Percentiles rank a stretch among this genome's conserved stretches.
phyloP scores from a whole-genome alignment of 2,797 vertebrate genomes.

The Malacoctenus gilli region DNA sequence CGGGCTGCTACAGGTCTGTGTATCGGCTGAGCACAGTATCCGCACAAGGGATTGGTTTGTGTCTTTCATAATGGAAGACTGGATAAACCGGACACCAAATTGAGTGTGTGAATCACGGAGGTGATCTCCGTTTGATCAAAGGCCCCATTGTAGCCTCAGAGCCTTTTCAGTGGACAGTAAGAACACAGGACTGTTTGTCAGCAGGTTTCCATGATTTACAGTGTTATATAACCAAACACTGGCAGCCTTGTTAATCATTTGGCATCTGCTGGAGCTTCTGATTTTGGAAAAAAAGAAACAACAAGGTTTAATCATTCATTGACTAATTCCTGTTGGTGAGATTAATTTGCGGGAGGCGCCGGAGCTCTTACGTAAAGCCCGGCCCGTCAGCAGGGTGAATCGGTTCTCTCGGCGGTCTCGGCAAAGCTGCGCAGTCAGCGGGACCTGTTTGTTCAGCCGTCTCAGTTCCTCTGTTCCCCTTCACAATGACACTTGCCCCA shows the following conservation, averaged over 20 bases:
- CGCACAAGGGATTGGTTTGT: no score
- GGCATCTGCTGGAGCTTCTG: not conserved
- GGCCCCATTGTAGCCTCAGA: no score
- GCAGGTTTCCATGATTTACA: not conserved
- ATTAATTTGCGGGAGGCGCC: not conserved
- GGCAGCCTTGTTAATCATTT: conserved; percentile 24
- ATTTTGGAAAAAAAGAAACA: not conserved
- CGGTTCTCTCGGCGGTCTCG: conserved; percentile 1
- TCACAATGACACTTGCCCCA: conserved; percentile 26
- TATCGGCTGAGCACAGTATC: no score
- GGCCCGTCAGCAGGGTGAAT: not conserved
- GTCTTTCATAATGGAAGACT: no score
- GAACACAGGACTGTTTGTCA: conserved; percentile 3
- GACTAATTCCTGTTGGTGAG: not conserved
- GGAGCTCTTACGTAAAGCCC: conserved; percentile 31
- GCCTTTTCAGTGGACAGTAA: not conserved
- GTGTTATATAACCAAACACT: conserved; percentile 26
- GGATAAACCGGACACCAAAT: no score
- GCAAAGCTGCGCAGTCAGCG: conserved; percentile 6
- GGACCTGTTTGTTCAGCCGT: conserved; percentile 42
- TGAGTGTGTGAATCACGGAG: no score
- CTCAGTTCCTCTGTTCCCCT: conserved; percentile 48
- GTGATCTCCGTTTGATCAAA: no score
- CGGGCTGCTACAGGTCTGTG: no score
- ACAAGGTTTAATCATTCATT: conserved; percentile 18